Evolutionary conservation across 2,113 vertebrate species (phyloP), one percentile per base, ranked within the genome.

Genomic region (Ariopsis seemanni): DNA sequence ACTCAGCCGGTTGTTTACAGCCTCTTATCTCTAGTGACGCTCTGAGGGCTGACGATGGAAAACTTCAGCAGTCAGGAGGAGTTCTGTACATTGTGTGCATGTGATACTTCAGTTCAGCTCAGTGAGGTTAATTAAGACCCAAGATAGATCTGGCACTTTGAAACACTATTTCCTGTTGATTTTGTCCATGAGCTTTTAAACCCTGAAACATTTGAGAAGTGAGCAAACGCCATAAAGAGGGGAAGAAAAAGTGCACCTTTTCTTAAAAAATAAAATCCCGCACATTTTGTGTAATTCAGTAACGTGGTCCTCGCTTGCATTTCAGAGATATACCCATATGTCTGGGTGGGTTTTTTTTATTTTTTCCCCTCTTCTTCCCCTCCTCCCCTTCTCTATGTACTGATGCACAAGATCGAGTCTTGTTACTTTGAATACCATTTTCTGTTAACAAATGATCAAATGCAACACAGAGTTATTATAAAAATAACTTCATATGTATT

Each of bases 351-450:
- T 52, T 88, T 90, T 67, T 58, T 89, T 84, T n/a, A n/a, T n/a
- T n/a, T n/a, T 42, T 42, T 42, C 2, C 34, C 2, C 42, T 4
- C 42, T 42, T 42, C 42, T 4, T 4, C 42, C 4, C 2, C 0
- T 3, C 42, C 42, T 42, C 42, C 42, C 4, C 42, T 42, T 69
- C 2, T 57, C 58, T 62, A 53, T 91, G 88, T 89, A 84, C 89
- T 69, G 85, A 89, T 87, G 90, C 84, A 85, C 83, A 89, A 89
- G 42, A 42, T 91, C 88, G 92, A 90, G 90, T 90, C 89, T 92
- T 92, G 52, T 91, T 92, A 83, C 90, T 92, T 67, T 90, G 91
- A 92, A 89, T 91, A 87, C 93, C 91, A 90, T 91, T 93, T 42
- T 92, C 93, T 94, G 93, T 93, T 93, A 92, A 89, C 15, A 20